These are phyloP conservation scores for Spinibarbus caldwelli DNA, from an alignment of 2,797 vertebrate species.

Conservation along the genomic window DNA sequence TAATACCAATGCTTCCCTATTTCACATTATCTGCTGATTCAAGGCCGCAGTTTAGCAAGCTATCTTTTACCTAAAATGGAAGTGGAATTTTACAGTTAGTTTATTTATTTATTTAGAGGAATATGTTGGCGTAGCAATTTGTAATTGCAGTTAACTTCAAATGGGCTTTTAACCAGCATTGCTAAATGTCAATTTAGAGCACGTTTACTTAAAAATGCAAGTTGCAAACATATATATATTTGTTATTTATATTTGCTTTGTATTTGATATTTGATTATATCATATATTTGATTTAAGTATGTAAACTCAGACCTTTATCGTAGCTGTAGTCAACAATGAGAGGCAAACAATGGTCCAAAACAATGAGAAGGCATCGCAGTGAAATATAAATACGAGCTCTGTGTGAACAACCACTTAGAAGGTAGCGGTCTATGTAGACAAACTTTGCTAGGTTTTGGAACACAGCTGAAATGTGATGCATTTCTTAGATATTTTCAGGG, in stretches of 20 bases:
- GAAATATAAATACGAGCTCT: neutral
- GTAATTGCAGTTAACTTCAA: neutral
- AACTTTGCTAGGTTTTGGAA: neutral
- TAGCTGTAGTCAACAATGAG: no score
- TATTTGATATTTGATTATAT: no score
- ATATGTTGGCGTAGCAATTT: no score
- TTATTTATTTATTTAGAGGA: no score
- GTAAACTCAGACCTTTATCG: no score
- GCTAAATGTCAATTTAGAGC: neutral
- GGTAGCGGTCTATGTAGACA: neutral
- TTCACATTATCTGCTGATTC: neutral
- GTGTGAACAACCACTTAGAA: neutral
- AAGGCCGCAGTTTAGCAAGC: neutral
- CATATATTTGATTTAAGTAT: no score
- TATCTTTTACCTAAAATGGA: neutral
- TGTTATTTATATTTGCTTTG: no score
- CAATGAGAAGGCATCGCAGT: neutral
- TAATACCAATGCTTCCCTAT: neutral
- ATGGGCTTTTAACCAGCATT: neutral
- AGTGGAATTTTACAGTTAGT: neutral
- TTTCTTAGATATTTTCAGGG: neutral
- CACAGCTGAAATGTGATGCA: neutral
- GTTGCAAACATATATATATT: no score
- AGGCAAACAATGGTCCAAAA: no score
- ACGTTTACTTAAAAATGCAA: no score